These are phyloP conservation scores for Alcis repandata DNA, from an alignment of 2,888 invertebrate species.

Conservation along the genomic window DNA sequence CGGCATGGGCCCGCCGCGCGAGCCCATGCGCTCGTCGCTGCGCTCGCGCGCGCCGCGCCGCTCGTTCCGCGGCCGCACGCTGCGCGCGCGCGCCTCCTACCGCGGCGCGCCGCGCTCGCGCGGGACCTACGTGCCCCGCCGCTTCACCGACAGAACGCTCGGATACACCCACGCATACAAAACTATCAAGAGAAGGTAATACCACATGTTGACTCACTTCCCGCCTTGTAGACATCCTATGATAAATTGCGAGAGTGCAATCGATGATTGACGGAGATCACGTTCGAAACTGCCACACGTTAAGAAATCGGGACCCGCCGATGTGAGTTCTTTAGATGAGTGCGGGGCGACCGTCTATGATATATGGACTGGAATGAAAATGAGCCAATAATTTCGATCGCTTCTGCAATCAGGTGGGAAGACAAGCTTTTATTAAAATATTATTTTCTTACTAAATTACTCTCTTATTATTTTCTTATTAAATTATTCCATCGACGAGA, in stretches of 20 bases:
- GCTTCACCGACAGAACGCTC: constrained; percentile 76
- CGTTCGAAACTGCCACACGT: neutral
- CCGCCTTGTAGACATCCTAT: constrained; percentile 40
- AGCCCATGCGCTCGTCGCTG: constrained; percentile 71
- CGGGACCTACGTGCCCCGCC: constrained; percentile 74
- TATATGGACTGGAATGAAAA: constrained; percentile 7
- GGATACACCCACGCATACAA: constrained; percentile 79
- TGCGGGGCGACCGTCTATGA: constrained; percentile 1
- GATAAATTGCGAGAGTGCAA: neutral
- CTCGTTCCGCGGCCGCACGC: constrained; percentile 83
- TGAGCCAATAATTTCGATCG: neutral
- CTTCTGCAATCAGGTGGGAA: constrained; percentile 21
- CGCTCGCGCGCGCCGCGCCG: constrained; percentile 85
- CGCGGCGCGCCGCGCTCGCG: constrained; percentile 85
- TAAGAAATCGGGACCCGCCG: neutral
- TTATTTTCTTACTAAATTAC: neutral
- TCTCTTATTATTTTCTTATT: too few species aligned
- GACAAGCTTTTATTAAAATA: neutral
- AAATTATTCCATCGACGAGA: too few species aligned
- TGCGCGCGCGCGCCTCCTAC: constrained; percentile 82
- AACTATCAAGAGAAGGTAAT: constrained; percentile 84
- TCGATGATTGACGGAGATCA: constrained; percentile 11
- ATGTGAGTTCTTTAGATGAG: constrained; percentile 24
- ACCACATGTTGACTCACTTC: constrained; percentile 63
- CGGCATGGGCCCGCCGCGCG: constrained; percentile 83